Evolutionary conservation across 2,797 vertebrate species (phyloP).

Genomic region (Taenioides sp.): DNA sequence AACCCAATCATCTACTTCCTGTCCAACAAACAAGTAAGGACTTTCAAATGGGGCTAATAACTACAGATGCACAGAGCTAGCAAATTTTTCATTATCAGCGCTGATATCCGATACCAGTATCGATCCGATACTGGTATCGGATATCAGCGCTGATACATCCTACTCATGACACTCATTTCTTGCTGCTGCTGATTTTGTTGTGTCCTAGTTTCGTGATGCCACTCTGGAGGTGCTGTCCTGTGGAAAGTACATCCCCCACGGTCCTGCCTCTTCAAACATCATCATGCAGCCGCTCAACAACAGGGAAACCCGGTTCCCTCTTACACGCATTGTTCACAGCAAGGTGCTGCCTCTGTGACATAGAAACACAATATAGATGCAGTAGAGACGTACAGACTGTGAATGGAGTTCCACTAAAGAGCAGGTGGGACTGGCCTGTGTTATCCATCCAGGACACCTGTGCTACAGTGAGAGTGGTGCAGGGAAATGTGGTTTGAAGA

Average conservation of each 20-base stretch:
- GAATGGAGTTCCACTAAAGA: constrained; percentile 22
- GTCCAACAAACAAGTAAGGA: constrained; percentile 76
- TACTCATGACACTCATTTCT: background rate
- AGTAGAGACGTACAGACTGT: constrained; percentile 6
- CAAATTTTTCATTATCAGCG: too few species aligned
- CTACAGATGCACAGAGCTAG: too few species aligned
- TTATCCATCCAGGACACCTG: constrained; percentile 21
- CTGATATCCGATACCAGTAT: too few species aligned
- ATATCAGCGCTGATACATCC: too few species aligned
- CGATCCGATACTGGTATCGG: too few species aligned
- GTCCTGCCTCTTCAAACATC: constrained; percentile 35
- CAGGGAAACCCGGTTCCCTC: constrained; percentile 28
- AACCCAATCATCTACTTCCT: constrained; percentile 82
- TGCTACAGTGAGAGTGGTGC: constrained; percentile 3
- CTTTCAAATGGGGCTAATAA: too few species aligned
- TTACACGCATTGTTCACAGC: constrained; percentile 34
- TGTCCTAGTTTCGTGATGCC: constrained; percentile 64
- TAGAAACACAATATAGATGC: constrained; percentile 7
- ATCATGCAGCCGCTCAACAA: constrained; percentile 47
- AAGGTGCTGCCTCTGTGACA: constrained; percentile 72
- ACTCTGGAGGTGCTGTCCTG: constrained; percentile 73
- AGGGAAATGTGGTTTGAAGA: background rate
- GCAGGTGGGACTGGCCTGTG: constrained; percentile 8
- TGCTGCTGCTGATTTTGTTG: background rate
- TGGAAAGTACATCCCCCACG: constrained; percentile 59